phyloP scores from a whole-genome alignment of 2,113 vertebrate species.

The Pithys albifrons region DNA sequence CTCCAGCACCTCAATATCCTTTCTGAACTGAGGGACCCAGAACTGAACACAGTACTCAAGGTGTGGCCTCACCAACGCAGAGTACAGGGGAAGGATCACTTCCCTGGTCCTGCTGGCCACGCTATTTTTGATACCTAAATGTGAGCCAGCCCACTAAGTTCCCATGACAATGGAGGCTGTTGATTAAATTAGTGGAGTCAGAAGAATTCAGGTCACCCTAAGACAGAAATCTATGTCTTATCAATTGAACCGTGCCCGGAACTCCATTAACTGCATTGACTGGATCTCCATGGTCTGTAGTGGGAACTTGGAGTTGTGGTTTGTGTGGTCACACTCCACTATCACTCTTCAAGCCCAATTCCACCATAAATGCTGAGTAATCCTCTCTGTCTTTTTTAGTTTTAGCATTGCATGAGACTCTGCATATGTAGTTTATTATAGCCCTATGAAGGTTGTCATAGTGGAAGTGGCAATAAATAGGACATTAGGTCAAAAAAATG shows the following conservation, averaged over 20 bases:
- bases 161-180: rapidly evolving
- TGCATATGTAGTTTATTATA: neutral
- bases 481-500: neutral
- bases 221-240: neutral
- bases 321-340: neutral
- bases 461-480: neutral
- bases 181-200: neutral
- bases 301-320: neutral
- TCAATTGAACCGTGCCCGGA: neutral
- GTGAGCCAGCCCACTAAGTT: neutral
- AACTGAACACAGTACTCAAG: too few species aligned
- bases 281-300: neutral
- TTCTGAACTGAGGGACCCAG: too few species aligned
- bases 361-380: neutral
- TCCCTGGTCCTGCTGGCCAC: too few species aligned
- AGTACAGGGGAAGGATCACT: too few species aligned
- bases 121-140: too few species aligned
- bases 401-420: neutral
- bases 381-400: neutral
- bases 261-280: neutral
- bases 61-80: too few species aligned
- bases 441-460: neutral
- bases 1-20: too few species aligned
- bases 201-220: neutral
- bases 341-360: neutral